phyloP scores from a whole-genome alignment of 2,888 invertebrate species.

The Amblyjoppa fuscipennis region DNA sequence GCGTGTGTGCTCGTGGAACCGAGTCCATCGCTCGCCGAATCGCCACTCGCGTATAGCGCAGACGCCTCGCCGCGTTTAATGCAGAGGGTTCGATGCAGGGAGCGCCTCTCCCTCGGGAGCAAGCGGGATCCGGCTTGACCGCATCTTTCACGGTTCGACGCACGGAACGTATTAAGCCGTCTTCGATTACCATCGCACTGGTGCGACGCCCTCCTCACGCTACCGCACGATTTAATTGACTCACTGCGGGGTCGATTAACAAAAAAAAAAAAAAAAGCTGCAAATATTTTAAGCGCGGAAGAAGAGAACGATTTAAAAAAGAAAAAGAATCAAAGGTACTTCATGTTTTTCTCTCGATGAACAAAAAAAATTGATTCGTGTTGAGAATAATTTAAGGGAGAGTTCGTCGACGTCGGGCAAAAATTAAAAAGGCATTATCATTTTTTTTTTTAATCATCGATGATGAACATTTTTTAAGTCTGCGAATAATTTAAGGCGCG shows the following conservation, averaged over 20 bases:
- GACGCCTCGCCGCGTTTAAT: not conserved
- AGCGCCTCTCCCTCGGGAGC: constrained; percentile 3
- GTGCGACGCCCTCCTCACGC: constrained; percentile 48
- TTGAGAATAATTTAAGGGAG: not conserved
- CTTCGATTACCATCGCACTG: constrained; percentile 48
- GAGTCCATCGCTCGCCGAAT: constrained; percentile 62
- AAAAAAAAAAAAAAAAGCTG: not conserved
- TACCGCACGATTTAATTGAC: constrained; percentile 49
- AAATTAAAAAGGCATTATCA: too few relatives aligned
- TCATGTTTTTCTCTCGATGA: constrained; percentile 24
- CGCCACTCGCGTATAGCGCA: constrained; percentile 36
- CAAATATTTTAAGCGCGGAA: not conserved
- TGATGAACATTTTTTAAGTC: too few relatives aligned
- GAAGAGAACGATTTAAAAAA: not conserved
- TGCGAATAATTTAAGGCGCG: too few relatives aligned
- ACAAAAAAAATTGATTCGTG: not conserved
- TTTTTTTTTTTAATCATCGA: too few relatives aligned
- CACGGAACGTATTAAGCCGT: constrained; percentile 54
- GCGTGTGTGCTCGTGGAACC: constrained; percentile 36
- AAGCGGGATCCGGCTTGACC: constrained; percentile 37
- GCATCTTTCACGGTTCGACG: constrained; percentile 61
- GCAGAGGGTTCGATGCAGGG: constrained; percentile 4
- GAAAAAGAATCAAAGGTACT: not conserved
- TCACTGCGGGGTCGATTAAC: not conserved
- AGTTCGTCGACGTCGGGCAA: too few relatives aligned